Base-by-base conservation (phyloP, 2,797 vertebrate species). In the Carcharodon carcharias region DNA sequence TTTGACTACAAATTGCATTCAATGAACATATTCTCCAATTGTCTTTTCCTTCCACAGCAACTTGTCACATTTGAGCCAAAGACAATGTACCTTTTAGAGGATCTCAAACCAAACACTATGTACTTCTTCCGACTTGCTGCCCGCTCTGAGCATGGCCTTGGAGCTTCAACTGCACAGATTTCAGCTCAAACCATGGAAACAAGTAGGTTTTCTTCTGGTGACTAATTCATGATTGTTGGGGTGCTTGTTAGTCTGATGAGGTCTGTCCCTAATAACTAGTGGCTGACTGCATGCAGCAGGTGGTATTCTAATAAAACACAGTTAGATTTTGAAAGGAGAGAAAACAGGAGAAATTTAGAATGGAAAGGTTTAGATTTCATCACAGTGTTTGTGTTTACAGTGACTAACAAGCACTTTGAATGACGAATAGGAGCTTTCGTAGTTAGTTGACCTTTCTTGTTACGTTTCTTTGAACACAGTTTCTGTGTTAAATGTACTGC, bases 171-270 rank as follows among this genome's bases (percentile, higher is more conserved):
- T 96, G 98, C 98, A 26, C 99, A 99, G 98, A 99, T 99, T 97
- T 99, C 99, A 50, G 99, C 99, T 0, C 99, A 99, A 97, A 99
- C 99, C 96, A 99, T 99, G 97, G 99, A 99, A 98, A 99, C 99
- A 99, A 99, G 99, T 99, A 99, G 98, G 99, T 99, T 98, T 97
- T 98, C 98, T 98, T 99, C 98, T 98, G 65, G 98, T 98, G 97
- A 96, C 97, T 58, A 35, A 97, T 97, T 87, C 11, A 63, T 58
- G 69, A 35, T 35, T 95, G 28, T 45, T 73, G 94, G 45, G 67
- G 63, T 89, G 23, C 54, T 92, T 96, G 61, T 93, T 96, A 71
- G 50, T 63, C 96, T 67, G 54, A 35, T 21, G 45, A 85, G 40
- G 28, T 31, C 61, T 96, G 93, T 89, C 93, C 69, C 63, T 67